These are phyloP conservation scores for Ctenopoma kingsleyae DNA, from an alignment of 2,797 vertebrate genomes.

Conservation along the genomic window DNA sequence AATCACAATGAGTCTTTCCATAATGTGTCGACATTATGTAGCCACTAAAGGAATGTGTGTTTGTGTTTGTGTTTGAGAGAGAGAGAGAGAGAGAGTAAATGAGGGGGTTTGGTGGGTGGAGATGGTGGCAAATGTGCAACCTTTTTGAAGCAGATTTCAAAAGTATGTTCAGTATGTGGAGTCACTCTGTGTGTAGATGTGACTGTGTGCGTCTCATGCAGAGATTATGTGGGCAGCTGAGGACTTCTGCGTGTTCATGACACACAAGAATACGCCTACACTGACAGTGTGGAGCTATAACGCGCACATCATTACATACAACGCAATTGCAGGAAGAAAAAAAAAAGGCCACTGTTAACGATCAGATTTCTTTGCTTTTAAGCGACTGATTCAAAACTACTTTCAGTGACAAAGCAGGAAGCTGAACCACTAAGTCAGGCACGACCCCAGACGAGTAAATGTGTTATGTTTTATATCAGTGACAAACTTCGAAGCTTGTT, in stretches of 20 bases:
- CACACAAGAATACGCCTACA: conserved; percentile 31
- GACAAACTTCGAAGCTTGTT: conserved; percentile 15
- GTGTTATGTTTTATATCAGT: conserved; percentile 9
- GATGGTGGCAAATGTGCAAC: conserved; percentile 14
- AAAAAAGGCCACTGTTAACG: neutral
- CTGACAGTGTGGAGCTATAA: conserved; percentile 10
- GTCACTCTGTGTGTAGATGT: conserved; percentile 7
- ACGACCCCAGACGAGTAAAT: neutral
- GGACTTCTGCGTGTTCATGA: conserved; percentile 24
- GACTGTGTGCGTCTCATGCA: conserved; percentile 6
- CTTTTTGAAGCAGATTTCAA: conserved; percentile 39
- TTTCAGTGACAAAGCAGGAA: conserved; percentile 9
- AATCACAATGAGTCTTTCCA: conserved; percentile 38
- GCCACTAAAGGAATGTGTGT: conserved; percentile 25
- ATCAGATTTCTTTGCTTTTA: conserved; percentile 9
- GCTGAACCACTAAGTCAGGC: neutral
- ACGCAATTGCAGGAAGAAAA: neutral
- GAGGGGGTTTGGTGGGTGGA: conserved; percentile 9
- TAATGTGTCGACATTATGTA: conserved; percentile 49
- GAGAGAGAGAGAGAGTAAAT: conserved; percentile 7
- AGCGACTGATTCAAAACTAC: conserved; percentile 2
- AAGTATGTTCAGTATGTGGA: conserved; percentile 29
- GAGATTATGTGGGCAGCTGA: conserved; percentile 41
- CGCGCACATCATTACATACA: conserved; percentile 14
- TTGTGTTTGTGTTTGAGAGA: neutral